Base-by-base conservation (phyloP, 1,140 invertebrate genomes). In the Macrosteles quadrilineatus region DNA sequence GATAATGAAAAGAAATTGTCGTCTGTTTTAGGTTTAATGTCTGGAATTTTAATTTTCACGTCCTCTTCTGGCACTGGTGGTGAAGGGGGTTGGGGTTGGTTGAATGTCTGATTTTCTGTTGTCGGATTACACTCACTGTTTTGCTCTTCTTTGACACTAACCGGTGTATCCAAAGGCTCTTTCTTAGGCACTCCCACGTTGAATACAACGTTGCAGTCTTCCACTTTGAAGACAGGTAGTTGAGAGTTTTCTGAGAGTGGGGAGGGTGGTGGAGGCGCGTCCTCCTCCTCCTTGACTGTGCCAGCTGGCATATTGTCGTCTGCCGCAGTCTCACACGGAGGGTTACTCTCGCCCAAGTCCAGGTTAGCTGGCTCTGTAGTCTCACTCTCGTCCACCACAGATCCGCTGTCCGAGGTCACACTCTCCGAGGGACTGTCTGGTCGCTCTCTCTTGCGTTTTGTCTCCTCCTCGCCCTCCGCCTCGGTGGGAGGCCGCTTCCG, bases 341-440 rank as follows among this genome's bases (percentile, higher is more conserved):
- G 55, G 6, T 75, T 63, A 27, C 32, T 55, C 25, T 69, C 55
- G 31, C 57, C 68, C 31, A 59, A 47, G 29, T 73, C 72, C 53
- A 57, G 55, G 29, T 55, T 71, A 1, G 43, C 55, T 6, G 68
- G 45, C 45, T 77, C 76, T 40, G 75, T 71, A 14, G 57, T 55
- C 75, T 92, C 90, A 9, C 83, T 86, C 75, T 92, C 91, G 78
- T 93, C 91, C 80, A 91, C 88, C 29, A 90, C 68, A 29, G 74
- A 75, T 12, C 73, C 74, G 67, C 90, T 91, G 76, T 93, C 92
- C 55, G 91, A 91, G 25, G 90, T 92, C 53, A 92, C 83, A 76
- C 91, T 93, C 77, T 91, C 90, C 21, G 89, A 87, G 12, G 92
- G 91, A 81, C 91, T 93, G 71, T 90, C 86, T 19, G 84, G 80